These are phyloP conservation scores for Pseudomyrmex dendroicus DNA, from an alignment of 1,140 invertebrate species.

Conservation along the genomic window DNA sequence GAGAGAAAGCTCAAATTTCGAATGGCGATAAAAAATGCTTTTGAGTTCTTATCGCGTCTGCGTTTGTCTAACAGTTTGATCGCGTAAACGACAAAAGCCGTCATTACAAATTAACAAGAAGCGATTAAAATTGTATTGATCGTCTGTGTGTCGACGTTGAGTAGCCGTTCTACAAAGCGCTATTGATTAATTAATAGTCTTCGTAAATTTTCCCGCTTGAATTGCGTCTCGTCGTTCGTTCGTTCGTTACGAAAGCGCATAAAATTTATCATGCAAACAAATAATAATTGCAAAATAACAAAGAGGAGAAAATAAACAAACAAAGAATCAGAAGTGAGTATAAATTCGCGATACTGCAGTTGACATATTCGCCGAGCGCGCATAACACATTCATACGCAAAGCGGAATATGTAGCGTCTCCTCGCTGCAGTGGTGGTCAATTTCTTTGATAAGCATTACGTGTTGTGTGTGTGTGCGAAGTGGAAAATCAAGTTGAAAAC, in stretches of 20 bases:
- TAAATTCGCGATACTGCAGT: slow-evolving; percentile 80
- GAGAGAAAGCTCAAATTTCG: slow-evolving; percentile 5
- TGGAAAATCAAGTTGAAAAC: not conserved
- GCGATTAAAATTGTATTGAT: slow-evolving; percentile 29
- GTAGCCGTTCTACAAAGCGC: not conserved
- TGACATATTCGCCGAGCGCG: slow-evolving; percentile 81
- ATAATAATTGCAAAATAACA: slow-evolving; percentile 59
- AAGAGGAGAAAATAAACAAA: slow-evolving; percentile 65
- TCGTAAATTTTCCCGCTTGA: slow-evolving; percentile 12
- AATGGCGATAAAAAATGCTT: slow-evolving; percentile 25
- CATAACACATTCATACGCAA: slow-evolving; percentile 82
- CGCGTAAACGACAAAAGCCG: no score
- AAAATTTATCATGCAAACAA: slow-evolving; percentile 52
- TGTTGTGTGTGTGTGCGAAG: not conserved
- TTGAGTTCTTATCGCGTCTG: not conserved
- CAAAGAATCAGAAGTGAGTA: slow-evolving; percentile 64
- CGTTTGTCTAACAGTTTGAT: slow-evolving; percentile 1
- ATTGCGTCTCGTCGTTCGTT: slow-evolving; percentile 17
- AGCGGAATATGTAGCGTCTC: slow-evolving; percentile 78
- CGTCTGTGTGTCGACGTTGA: slow-evolving; percentile 18
- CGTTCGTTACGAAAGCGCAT: slow-evolving; percentile 25
- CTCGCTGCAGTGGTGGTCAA: slow-evolving; percentile 78
- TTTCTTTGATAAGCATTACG: slow-evolving; percentile 2
- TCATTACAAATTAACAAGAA: slow-evolving; percentile 32
- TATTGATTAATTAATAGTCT: slow-evolving; percentile 17